These are phyloP conservation scores for Eulemur rufifrons DNA, from an alignment of 2,113 vertebrate species.

Conservation along the genomic window DNA sequence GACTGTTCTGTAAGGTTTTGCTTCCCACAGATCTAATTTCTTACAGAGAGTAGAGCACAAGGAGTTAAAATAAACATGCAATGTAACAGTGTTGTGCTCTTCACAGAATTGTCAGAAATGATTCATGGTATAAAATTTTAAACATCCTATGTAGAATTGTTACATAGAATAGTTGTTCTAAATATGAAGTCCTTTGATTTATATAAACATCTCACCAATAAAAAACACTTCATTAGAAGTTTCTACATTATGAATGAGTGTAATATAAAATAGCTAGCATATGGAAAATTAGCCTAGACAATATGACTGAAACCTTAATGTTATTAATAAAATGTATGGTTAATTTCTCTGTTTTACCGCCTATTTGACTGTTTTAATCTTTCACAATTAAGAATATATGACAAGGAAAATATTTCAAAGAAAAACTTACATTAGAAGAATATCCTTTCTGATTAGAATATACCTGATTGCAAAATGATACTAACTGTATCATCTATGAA, in stretches of 20 bases:
- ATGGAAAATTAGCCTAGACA: background rate
- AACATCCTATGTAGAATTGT: constrained; percentile 46
- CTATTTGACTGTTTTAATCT: background rate
- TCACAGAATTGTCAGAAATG: constrained; percentile 70
- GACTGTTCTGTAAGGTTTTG: background rate
- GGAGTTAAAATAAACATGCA: constrained; percentile 71
- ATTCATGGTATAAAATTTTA: constrained; percentile 50
- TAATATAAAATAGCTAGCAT: background rate
- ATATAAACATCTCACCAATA: background rate
- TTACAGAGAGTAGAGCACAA: constrained; percentile 35
- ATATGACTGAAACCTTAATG: background rate
- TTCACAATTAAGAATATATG: background rate
- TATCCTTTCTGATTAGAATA: background rate
- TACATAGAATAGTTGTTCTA: constrained; percentile 64
- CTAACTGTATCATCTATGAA: background rate
- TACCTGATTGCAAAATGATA: background rate
- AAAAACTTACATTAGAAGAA: background rate
- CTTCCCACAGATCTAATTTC: constrained; percentile 70
- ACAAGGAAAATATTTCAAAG: background rate
- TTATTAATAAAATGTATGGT: background rate
- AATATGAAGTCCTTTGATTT: constrained; percentile 44
- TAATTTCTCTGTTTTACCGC: background rate
- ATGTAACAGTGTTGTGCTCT: constrained; percentile 52
- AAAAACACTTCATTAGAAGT: constrained; percentile 2
- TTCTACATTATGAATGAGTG: background rate